These are phyloP conservation scores for Protobothrops flavoviridis DNA, from an alignment of 2,113 vertebrate species.

Conservation along the genomic window DNA sequence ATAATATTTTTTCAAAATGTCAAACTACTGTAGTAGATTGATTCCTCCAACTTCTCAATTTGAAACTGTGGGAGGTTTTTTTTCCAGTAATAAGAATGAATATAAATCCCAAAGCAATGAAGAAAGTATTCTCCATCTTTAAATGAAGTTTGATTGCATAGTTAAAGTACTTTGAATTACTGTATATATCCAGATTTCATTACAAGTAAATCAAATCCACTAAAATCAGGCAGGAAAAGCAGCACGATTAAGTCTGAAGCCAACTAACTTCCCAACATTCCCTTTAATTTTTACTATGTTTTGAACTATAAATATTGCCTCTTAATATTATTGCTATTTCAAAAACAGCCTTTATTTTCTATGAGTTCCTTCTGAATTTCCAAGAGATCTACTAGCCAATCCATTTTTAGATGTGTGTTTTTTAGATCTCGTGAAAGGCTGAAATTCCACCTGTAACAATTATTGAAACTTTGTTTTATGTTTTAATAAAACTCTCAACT, in stretches of 20 bases:
- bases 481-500: constrained; percentile 8
- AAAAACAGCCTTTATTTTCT: neutral
- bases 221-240: neutral
- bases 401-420: neutral
- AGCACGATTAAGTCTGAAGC: neutral
- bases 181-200: neutral
- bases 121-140: neutral
- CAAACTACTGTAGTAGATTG: neutral
- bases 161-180: neutral
- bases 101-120: neutral
- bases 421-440: neutral
- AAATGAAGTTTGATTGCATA: neutral
- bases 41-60: neutral
- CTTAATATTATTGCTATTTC: neutral
- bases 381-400: neutral
- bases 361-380: neutral
- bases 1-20: constrained; percentile 6
- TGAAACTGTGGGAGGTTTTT: neutral
- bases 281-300: neutral
- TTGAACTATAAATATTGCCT: neutral
- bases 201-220: neutral
- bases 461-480: neutral
- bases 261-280: neutral
- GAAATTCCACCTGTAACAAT: neutral
- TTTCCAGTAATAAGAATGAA: neutral